Percentiles rank a stretch among this genome's conserved stretches.
These are phyloP conservation scores for Dendrocincla fuliginosa DNA, from an alignment of 2,797 vertebrate genomes.

Conservation along the genomic window DNA sequence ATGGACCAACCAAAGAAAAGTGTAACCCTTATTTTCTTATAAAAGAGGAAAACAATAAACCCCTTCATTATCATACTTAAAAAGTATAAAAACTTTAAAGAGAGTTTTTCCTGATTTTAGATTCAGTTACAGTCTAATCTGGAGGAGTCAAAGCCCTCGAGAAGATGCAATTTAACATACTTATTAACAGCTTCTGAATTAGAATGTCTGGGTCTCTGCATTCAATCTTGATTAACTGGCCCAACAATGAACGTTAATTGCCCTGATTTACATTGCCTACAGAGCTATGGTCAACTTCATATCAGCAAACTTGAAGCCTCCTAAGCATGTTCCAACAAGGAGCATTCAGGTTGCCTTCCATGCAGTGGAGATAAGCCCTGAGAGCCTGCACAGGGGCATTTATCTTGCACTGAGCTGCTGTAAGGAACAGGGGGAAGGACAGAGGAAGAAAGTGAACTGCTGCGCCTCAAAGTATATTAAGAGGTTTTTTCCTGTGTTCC, in stretches of 20 bases:
- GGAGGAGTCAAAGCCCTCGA: neutral
- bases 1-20: neutral
- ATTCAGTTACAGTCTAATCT: neutral
- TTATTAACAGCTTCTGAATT: neutral
- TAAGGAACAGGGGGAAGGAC: neutral
- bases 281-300: neutral
- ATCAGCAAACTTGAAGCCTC: neutral
- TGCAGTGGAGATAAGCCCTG: neutral
- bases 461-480: neutral
- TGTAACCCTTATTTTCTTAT: neutral
- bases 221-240: constrained; percentile 8
- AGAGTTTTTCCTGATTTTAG: neutral
- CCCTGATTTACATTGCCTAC: neutral
- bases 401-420: neutral
- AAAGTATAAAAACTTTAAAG: neutral
- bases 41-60: neutral
- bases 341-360: neutral
- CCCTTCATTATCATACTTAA: neutral
- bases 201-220: neutral
- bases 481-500: accelerated
- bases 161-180: neutral
- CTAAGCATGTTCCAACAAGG: neutral
- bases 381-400: neutral
- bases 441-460: neutral
- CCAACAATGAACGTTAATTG: neutral